phyloP scores from a whole-genome alignment of 2,113 vertebrate species.

The Mormoops blainvillei region DNA sequence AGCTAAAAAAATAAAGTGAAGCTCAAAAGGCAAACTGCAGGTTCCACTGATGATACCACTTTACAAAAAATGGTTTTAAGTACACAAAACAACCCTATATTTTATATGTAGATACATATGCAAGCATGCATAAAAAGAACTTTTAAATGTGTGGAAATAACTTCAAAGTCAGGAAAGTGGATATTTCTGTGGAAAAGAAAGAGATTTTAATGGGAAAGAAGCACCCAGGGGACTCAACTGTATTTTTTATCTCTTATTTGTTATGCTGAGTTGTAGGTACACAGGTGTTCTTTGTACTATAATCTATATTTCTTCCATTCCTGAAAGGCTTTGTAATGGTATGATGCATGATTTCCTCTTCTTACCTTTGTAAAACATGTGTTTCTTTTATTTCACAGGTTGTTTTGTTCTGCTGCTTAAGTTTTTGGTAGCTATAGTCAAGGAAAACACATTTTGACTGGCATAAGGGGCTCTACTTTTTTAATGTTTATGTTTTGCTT shows the following conservation, averaged over 20 bases:
- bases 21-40: not conserved
- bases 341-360: constrained; percentile 7
- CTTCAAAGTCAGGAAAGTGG: not conserved
- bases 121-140: not conserved
- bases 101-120: not conserved
- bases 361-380: not conserved
- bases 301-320: not conserved
- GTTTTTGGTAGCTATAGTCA: constrained; percentile 34
- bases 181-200: not conserved
- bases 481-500: not conserved
- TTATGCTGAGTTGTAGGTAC: not conserved
- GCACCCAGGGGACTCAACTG: not conserved
- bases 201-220: not conserved
- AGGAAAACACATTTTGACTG: constrained; percentile 58
- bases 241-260: not conserved
- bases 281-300: not conserved
- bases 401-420: constrained; percentile 58
- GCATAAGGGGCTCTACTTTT: constrained; percentile 41
- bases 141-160: not conserved
- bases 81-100: not conserved
- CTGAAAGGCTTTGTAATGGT: constrained; percentile 6
- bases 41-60: not conserved
- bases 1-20: not conserved
- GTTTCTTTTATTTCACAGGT: constrained; percentile 54
- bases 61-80: not conserved